Base-by-base conservation (phyloP, 2,113 vertebrate species). In the Cercopithecus mona region DNA sequence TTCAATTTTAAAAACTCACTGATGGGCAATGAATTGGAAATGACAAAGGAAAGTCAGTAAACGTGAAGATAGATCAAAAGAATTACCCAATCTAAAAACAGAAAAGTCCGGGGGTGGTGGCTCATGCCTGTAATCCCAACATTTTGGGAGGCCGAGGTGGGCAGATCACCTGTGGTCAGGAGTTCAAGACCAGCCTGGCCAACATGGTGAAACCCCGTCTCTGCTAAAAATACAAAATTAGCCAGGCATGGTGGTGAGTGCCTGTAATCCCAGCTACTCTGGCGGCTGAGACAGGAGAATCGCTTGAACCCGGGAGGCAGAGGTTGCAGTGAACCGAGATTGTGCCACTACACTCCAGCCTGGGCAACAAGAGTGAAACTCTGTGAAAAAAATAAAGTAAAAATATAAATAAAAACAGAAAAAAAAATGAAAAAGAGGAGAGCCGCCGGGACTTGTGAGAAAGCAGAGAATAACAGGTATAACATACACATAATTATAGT, bases 31-130 rank as follows among this genome's bases (percentile, higher is more conserved):
- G 48, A 22, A 59, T 45, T 94, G 27, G 52, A 86, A 81, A 93
- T 79, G 40, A 66, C n/a, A 83, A 92, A 95, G 16, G 8, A 93
- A 81, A 79, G 30, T 97, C 25, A 57, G 38, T 55, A 89, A 70
- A 8, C 61, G 18, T 76, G 59, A 97, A 89, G 40, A 43, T 25
- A 68, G 10, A 48, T 93, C 35, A 94, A 81, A 40, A 80, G 22
- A 96, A 89, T 81, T 94, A 85, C 59, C 23, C 11, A 50, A 61
- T 8, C 43, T 70, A 79, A 95, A 89, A 57, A 73, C 25, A 79
- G 20, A 89, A 22, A 57, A 35, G 32, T 14, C 32, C 32, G 3
- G 64, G 32, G 5, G 3, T 5, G 30, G 64, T 35, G 32, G 64
- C 14, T 68, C 64, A 68, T 3, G 32, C 32, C 64, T 68, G 13